A percentile compares a stretch with the other conserved stretches of the same genome.
phyloP scores from a whole-genome alignment of 2,888 invertebrate species.

The Synergus japonicus region DNA sequence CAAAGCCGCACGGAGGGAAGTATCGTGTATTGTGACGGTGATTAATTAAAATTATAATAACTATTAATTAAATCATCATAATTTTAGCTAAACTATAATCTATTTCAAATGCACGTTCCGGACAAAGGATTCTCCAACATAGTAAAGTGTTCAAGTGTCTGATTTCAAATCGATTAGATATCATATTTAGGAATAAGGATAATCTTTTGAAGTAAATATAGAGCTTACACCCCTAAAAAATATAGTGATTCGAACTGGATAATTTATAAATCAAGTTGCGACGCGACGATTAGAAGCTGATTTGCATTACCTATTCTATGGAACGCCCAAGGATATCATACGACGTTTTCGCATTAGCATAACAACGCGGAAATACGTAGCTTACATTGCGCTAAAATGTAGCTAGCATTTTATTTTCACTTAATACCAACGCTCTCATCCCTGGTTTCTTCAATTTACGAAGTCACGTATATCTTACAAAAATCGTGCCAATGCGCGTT shows the following conservation, averaged over 20 bases:
- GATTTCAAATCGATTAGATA: too few species aligned
- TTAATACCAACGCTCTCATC: constrained; percentile 27
- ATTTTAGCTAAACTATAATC: too few species aligned
- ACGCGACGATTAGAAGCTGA: constrained; percentile 13
- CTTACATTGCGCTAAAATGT: constrained; percentile 39
- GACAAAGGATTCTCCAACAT: too few species aligned
- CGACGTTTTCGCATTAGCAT: constrained; percentile 40
- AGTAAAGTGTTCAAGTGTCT: too few species aligned
- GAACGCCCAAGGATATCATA: constrained; percentile 37
- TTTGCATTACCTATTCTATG: background rate
- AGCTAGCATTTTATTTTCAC: constrained; percentile 30
- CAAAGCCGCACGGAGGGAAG: too few species aligned
- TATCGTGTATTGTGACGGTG: too few species aligned
- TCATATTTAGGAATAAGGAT: too few species aligned
- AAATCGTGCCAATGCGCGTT: constrained; percentile 32
- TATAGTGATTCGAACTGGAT: background rate
- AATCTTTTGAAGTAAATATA: too few species aligned
- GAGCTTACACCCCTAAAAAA: background rate
- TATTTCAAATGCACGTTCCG: too few species aligned
- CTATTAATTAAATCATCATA: too few species aligned
- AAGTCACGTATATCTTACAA: constrained; percentile 37
- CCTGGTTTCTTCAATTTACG: constrained; percentile 44
- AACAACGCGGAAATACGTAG: constrained; percentile 40
- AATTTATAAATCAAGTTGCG: background rate
- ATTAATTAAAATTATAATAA: too few species aligned